Evolutionary conservation across 2,797 vertebrate genomes (phyloP).

Genomic region (Holocentrus rufus): DNA sequence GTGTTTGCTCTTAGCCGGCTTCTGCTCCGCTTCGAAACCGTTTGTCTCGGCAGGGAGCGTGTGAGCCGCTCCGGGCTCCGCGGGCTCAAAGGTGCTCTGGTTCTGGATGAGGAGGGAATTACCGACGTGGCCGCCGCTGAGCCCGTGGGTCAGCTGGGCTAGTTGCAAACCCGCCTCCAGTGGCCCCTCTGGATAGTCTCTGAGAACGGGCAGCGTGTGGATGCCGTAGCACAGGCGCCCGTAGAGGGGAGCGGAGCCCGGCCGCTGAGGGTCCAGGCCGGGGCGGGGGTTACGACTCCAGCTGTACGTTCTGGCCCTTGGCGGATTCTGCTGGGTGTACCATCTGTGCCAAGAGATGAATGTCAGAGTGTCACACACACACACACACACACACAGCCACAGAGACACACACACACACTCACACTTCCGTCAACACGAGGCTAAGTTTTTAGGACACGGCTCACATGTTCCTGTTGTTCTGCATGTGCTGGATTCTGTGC

Average conservation of each 20-base stretch:
- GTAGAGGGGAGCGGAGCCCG: slow-evolving; percentile 77
- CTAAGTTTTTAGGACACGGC: slow-evolving; percentile 47
- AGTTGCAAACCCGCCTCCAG: slow-evolving; percentile 76
- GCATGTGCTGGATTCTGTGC: slow-evolving; percentile 78
- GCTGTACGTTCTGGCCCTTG: slow-evolving; percentile 78
- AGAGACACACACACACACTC: slow-evolving; percentile 27
- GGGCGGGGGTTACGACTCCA: slow-evolving; percentile 73
- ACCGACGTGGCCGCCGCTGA: slow-evolving; percentile 43
- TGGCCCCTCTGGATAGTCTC: slow-evolving; percentile 66
- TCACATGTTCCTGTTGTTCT: slow-evolving; percentile 80
- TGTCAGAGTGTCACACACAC: slow-evolving; percentile 48
- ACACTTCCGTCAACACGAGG: slow-evolving; percentile 5
- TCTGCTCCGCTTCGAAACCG: slow-evolving; percentile 53
- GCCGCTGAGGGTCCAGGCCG: slow-evolving; percentile 69
- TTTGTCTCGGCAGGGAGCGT: slow-evolving; percentile 53
- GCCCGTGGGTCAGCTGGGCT: slow-evolving; percentile 66
- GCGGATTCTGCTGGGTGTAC: slow-evolving; percentile 78
- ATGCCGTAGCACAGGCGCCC: slow-evolving; percentile 81
- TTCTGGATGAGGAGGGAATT: slow-evolving; percentile 60
- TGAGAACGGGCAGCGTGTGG: slow-evolving; percentile 78
- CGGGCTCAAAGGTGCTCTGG: slow-evolving; percentile 66
- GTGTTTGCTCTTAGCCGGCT: slow-evolving; percentile 55
- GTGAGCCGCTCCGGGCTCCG: slow-evolving; percentile 23
- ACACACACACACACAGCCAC: background rate
- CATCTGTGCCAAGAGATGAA: slow-evolving; percentile 78